A percentile compares a stretch with the other conserved stretches of the same genome.
These are phyloP conservation scores for Latrodectus elegans DNA, from an alignment of 2,888 invertebrate genomes.

Conservation along the genomic window DNA sequence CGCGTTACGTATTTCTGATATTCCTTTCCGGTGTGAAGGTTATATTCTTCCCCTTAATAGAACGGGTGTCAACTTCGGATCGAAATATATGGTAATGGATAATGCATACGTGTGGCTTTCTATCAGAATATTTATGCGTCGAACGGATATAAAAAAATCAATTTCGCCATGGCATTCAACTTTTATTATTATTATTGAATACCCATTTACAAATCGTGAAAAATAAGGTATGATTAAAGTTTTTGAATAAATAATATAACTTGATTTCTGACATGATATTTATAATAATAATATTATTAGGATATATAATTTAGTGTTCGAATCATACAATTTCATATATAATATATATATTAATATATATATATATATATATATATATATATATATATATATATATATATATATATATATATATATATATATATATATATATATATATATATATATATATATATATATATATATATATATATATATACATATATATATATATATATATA, in stretches of 20 bases:
- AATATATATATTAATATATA: no score
- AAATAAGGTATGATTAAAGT: neutral
- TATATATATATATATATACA: no score
- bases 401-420: no score
- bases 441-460: no score
- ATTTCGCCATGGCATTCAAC: neutral
- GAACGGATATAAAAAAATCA: neutral
- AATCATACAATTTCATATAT: no score
- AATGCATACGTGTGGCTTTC: neutral
- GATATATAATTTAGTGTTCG: no score
- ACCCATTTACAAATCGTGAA: neutral
- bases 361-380: no score
- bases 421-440: no score
- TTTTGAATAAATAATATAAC: neutral
- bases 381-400: no score
- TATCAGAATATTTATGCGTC: neutral
- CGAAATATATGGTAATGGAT: neutral
- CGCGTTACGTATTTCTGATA: conserved; percentile 10
- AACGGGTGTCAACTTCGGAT: neutral
- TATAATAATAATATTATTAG: no score
- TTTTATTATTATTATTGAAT: neutral
- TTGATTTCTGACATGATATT: neutral
- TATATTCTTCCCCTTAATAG: conserved; percentile 19
- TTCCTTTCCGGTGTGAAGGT: conserved; percentile 9
- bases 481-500: no score